A percentile compares a stretch with the other conserved stretches of the same genome.
Conservation (phyloP, 2,113 vertebrate species). For the Crotalus tigris region DNA sequence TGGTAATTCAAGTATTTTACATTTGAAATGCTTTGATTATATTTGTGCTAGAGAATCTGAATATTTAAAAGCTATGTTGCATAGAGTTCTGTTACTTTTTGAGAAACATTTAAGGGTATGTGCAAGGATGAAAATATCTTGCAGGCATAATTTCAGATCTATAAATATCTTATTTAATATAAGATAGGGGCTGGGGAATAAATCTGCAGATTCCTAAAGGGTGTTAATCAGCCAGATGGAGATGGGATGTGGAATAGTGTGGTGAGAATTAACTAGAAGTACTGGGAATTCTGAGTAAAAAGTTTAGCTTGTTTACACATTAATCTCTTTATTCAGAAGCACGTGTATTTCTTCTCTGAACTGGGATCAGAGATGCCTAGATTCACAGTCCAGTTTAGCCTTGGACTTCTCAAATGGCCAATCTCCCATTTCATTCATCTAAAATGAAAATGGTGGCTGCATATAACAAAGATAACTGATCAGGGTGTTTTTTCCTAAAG, state of each 20-base stretch:
- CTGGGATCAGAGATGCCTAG: background rate
- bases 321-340: background rate
- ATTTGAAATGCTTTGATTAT: background rate
- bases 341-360: background rate
- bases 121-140: slow-evolving; percentile 2
- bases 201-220: background rate
- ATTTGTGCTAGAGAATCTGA: background rate
- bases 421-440: background rate
- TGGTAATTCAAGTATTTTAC: background rate
- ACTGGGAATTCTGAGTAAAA: slow-evolving; percentile 7
- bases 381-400: background rate
- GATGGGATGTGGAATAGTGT: background rate
- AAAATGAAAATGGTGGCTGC: background rate
- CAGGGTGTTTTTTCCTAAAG: background rate
- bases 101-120: slow-evolving; percentile 4
- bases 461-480: background rate
- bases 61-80: background rate
- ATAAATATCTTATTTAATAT: background rate
- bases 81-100: slow-evolving; percentile 1
- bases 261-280: slow-evolving; percentile 22
- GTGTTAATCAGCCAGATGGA: slow-evolving; percentile 21
- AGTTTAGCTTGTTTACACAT: slow-evolving; percentile 11
- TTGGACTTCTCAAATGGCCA: background rate
- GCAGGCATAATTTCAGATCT: slow-evolving; percentile 5
- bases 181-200: slow-evolving; percentile 14